Evolutionary conservation across 2,888 invertebrate species (phyloP), one percentile per base, ranked within the genome.

Genomic region (Campopleginae sp.): DNA sequence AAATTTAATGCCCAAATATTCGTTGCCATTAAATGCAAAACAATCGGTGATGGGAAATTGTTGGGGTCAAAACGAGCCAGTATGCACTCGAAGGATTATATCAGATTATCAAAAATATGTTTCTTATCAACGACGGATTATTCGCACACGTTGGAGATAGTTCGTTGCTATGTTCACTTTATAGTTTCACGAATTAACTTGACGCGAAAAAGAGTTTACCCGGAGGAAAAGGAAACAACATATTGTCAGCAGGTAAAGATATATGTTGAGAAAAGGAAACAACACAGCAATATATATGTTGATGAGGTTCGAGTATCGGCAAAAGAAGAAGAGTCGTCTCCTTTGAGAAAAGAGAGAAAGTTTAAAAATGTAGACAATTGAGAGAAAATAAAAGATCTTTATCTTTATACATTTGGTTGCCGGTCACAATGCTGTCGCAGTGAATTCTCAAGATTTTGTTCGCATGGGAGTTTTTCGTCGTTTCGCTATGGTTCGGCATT

Each of bases 371-470:
- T 80, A 68, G 65, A 48, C 77, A 82, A 74, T 68, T 85, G 74
- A 86, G 88, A 81, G 84, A 23, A 51, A 44, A 58, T 70, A 48
- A 46, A 70, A 42, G 42, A 76, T 27, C 33, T 51, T 51, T 54
- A 19, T 44, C 63, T 77, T 17, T 54, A 54, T 54, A 65, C 12
- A 71, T 51, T 38, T 31, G 17, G 17, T 23, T 65, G 63, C 19
- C 65, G 76, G 68, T 88, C 88, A 88, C 90, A 91, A 89, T 88
- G 88, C 88, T 88, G 88, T 89, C 89, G 86, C 86, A 87, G 88
- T 90, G 89, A 91, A 90, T 91, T 90, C 88, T 87, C 75, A 72
- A 83, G 81, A 76, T 74, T 74, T 63, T 38, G 68, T 46, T 48
- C 72, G 61, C 27, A 63, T 63, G 48, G 33, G 48, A 23, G 42